Evolutionary conservation across 2,113 vertebrate species (phyloP).

Genomic region (Dendropsophus ebraccatus): DNA sequence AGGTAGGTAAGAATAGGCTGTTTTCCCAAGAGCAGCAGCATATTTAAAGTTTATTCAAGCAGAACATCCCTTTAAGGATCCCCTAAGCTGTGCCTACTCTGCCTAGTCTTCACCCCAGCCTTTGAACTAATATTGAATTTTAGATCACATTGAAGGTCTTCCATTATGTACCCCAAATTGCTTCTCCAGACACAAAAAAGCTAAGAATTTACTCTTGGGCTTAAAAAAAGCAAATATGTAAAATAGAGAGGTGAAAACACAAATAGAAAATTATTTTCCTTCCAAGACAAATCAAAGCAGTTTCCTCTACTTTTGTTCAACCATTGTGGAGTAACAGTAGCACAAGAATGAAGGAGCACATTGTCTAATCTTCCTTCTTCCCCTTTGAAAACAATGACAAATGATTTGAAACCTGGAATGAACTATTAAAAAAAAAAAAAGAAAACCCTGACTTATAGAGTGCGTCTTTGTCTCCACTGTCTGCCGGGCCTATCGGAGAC

Average conservation of each 20-base stretch:
- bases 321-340: background rate
- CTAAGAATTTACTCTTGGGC: background rate
- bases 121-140: too few species aligned
- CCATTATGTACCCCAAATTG: background rate
- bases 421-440: slow-evolving; percentile 7
- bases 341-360: too few species aligned
- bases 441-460: slow-evolving; percentile 22
- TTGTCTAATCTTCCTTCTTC: background rate
- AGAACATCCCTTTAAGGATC: background rate
- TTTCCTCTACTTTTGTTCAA: background rate
- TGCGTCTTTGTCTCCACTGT: background rate
- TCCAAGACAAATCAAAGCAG: background rate
- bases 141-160: background rate
- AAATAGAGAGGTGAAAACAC: background rate
- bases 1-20: too few species aligned
- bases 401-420: slow-evolving; percentile 26
- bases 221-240: background rate
- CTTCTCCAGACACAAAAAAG: background rate
- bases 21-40: too few species aligned
- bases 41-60: too few species aligned
- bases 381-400: slow-evolving; percentile 31
- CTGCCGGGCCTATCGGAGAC: background rate
- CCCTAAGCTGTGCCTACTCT: background rate
- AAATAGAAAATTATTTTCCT: background rate
- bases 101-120: background rate